These are phyloP conservation scores for Branchipolynoe longqiensis DNA, from an alignment of 2,888 invertebrate species.

Conservation along the genomic window DNA sequence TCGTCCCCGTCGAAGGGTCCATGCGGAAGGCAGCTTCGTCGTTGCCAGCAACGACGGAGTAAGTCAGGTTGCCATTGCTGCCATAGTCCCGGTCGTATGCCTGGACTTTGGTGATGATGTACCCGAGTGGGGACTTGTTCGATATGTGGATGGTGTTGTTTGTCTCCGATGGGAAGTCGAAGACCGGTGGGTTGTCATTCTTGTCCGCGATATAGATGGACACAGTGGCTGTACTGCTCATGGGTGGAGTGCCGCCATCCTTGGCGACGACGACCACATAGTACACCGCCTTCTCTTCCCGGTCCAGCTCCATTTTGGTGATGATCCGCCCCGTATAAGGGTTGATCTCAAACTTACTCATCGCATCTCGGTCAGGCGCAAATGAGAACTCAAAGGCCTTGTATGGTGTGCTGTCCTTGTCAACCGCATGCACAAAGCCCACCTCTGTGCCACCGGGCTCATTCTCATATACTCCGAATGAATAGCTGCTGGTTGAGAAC, in stretches of 20 bases:
- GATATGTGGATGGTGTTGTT: conserved; percentile 59
- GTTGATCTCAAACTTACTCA: conserved; percentile 92
- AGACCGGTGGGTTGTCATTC: conserved; percentile 63
- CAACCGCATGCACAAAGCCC: conserved; percentile 63
- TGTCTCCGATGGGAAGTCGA: conserved; percentile 57
- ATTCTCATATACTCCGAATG: conserved; percentile 65
- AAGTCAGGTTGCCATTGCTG: conserved; percentile 62
- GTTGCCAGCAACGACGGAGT: conserved; percentile 59
- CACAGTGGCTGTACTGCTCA: conserved; percentile 61
- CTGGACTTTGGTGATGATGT: conserved; percentile 60
- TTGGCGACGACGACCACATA: conserved; percentile 66
- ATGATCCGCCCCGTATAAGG: conserved; percentile 91
- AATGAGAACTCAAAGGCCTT: conserved; percentile 61
- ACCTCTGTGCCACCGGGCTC: conserved; percentile 62
- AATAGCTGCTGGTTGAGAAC: conserved; percentile 63
- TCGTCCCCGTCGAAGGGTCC: conserved; percentile 61
- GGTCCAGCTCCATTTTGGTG: conserved; percentile 86
- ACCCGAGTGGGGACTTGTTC: conserved; percentile 59
- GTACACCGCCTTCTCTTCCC: conserved; percentile 65
- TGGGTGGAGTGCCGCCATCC: conserved; percentile 62
- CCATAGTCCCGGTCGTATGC: conserved; percentile 62
- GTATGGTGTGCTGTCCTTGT: conserved; percentile 61
- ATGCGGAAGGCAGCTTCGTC: conserved; percentile 60
- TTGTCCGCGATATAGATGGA: conserved; percentile 60
- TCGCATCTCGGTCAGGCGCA: conserved; percentile 13